Evolutionary conservation across 2,113 vertebrate genomes (phyloP).

Genomic region (Sorex araneus): DNA sequence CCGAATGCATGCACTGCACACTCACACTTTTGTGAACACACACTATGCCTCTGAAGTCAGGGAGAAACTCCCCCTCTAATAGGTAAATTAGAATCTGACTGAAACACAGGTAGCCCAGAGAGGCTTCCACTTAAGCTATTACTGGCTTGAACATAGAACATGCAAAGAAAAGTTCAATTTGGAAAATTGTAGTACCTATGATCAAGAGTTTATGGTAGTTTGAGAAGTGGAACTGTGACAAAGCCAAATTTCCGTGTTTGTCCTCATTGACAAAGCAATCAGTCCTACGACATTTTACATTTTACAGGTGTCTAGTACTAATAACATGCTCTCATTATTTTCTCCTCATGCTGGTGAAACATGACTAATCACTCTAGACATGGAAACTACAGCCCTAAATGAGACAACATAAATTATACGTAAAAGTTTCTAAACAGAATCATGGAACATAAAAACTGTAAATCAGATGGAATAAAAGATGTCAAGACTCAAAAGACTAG

Average conservation of each 20-base stretch:
- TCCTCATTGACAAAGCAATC: slow-evolving; percentile 32
- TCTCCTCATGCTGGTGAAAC: not conserved
- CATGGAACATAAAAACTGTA: not conserved
- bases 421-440: not conserved
- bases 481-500: not conserved
- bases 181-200: not conserved
- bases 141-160: too few species aligned
- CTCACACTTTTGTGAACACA: too few species aligned
- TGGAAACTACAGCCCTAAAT: not conserved
- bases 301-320: slow-evolving; percentile 28
- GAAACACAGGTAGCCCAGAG: not conserved
- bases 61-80: not conserved
- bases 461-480: not conserved
- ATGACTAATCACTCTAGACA: slow-evolving; percentile 5
- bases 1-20: too few species aligned
- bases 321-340: slow-evolving; percentile 32
- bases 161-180: not conserved
- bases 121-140: not conserved
- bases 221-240: slow-evolving; percentile 14
- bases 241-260: not conserved
- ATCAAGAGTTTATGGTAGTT: not conserved
- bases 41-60: not conserved
- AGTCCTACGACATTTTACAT: slow-evolving; percentile 15
- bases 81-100: not conserved
- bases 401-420: not conserved